Evolutionary conservation across 2,888 invertebrate genomes (phyloP), one percentile per base, ranked within the genome.

Genomic region (Thecocarcelia acutangulata): DNA sequence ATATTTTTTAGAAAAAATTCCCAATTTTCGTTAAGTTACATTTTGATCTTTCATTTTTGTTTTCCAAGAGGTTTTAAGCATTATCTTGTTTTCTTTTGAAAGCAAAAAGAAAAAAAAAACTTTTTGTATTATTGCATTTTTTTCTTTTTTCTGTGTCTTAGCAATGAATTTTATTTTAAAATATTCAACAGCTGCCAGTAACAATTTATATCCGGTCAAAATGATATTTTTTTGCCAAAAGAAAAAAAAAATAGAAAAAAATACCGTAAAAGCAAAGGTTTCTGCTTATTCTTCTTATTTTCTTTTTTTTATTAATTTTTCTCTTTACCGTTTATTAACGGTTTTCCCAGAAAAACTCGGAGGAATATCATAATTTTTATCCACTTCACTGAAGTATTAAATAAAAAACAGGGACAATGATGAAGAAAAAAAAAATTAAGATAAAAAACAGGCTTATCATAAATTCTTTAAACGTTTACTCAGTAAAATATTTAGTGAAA

Each of bases 171-270:
- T 46, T 54, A 15, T 48, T 64, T 33, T 21, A 54, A 64, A 48
- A 59, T 42, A 70, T 70, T 78, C 64, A 72, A 72, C 70, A 78
- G 70, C 70, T 78, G 72, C 59, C 52, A 59, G 42, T 50, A 66
- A 40, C 58, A 66, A 64, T 70, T 52, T 78, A 54, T 58, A 72
- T 66, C 59, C 72, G 70, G 59, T 72, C 64, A 72, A 69, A 72
- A 42, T 44, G 64, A 17, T 52, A 58, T 40, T 46, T 48, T 59
- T 58, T 40, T 48, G 24, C 24, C 2, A 24, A 5, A 24, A 24
- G 24, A 24, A 24, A 5, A 5, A 24, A 24, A 3, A 24, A 24
- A 24, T 3, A 5, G 24, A 24, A 24, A 3, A 24, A 24, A 24
- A 2, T 24, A 3, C 24, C 5, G 2, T 24, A 52, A 40, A 21